Base-by-base conservation (phyloP, 2,888 invertebrate genomes). In the Tenodera sinensis region DNA sequence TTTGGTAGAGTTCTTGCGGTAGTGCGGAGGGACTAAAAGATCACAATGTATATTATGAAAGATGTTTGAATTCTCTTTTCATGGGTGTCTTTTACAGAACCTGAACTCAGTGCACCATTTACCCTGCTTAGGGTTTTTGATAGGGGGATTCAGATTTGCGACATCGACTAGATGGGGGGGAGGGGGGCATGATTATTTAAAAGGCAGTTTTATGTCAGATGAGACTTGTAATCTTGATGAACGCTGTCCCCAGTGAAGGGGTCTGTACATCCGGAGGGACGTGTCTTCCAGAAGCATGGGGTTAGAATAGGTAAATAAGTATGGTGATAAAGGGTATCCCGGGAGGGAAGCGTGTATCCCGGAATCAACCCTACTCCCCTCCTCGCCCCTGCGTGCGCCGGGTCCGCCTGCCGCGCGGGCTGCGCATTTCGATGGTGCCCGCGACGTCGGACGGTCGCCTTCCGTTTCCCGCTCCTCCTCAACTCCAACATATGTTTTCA, bases 391-490 rank as follows among this genome's bases (percentile, higher is more conserved):
- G 54, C 54, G 54, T 71, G 54, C 54, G 54, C 54, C 54, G 20
- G 54, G 54, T 25, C 54, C 54, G 54, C 54, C 25, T 71, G 54
- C 54, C 54, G 54, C 54, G 54, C 54, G 54, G 85, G 47, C 85
- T 85, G 85, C 85, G 85, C 85, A 85, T 47, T 85, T 85, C 85
- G 27, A 85, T 47, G 85, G 85, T 85, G 47, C 28, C 47, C 42
- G 85, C 85, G n/a, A n/a, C 47, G 85, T 54, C 28, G 27, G n/a
- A 14, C 47, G 85, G 85, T 47, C 85, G 85, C 28, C 47, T 85
- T n/a, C 9, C 54, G 47, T 30, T 28, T 84, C 34, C 54, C 28
- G 12, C 34, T 47, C 85, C 34, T 30, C 84, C n/a, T 84, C 20
- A 20, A 20, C 54, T 34, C n/a, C 34, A 20, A 42, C 54, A 54